These are phyloP conservation scores for Merops nubicus DNA, from an alignment of 2,113 vertebrate genomes.

Conservation along the genomic window DNA sequence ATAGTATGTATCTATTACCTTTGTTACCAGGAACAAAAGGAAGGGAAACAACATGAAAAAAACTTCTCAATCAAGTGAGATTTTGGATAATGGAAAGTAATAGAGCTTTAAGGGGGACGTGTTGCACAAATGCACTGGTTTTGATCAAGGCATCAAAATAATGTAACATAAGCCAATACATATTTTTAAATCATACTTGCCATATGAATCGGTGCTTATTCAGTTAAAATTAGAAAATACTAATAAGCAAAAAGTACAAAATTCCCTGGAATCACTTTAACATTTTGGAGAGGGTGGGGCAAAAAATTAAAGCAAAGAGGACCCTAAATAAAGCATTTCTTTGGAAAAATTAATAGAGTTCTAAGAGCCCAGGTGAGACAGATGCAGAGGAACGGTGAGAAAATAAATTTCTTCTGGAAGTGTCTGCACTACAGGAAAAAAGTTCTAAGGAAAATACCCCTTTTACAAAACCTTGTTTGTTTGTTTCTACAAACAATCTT, in stretches of 20 bases:
- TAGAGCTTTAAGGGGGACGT: not conserved
- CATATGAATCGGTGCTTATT: not conserved
- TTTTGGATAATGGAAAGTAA: not conserved
- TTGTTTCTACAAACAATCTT: not conserved
- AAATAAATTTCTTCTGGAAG: not conserved
- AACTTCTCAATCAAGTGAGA: fast-evolving
- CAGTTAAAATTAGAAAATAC: not conserved
- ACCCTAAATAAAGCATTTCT: not conserved
- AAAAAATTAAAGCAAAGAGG: not conserved
- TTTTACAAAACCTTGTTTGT: not conserved
- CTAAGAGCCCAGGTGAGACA: not conserved
- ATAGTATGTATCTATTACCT: not conserved
- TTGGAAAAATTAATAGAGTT: not conserved
- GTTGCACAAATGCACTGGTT: not conserved
- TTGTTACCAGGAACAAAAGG: not conserved
- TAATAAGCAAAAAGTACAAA: not conserved
- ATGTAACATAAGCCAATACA: not conserved
- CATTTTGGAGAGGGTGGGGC: not conserved
- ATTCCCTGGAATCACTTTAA: not conserved
- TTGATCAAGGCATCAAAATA: not conserved
- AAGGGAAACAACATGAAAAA: not conserved
- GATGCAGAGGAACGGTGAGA: not conserved
- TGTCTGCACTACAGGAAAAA: not conserved
- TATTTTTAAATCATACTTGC: not conserved
- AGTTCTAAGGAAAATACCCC: not conserved